phyloP scores from a whole-genome alignment of 1,140 invertebrate genomes.

The Drosophila subobscura region DNA sequence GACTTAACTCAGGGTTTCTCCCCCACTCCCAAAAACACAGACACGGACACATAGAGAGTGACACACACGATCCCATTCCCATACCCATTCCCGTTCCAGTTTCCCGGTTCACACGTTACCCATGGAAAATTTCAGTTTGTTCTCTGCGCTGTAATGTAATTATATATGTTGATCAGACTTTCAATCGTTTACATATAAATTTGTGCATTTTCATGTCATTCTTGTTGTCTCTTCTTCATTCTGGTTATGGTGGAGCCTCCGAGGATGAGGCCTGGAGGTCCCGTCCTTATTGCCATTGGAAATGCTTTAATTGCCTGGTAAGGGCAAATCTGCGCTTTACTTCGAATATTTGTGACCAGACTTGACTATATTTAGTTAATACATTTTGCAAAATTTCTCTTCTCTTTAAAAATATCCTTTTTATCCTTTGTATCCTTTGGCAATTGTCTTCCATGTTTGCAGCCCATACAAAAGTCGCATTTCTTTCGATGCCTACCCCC shows the following conservation, averaged over 20 bases:
- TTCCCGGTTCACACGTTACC: slow-evolving; percentile 62
- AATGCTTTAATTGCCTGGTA: slow-evolving; percentile 5
- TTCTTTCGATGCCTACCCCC: not conserved
- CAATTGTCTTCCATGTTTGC: no score
- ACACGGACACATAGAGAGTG: slow-evolving; percentile 6
- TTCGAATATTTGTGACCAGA: not conserved
- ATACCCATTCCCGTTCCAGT: slow-evolving; percentile 1
- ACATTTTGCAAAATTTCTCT: no score
- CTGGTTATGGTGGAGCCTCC: slow-evolving; percentile 3
- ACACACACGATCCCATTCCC: slow-evolving; percentile 13
- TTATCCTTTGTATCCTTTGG: no score
- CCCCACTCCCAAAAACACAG: slow-evolving; percentile 4
- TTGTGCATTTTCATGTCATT: slow-evolving; percentile 47
- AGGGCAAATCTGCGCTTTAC: no score
- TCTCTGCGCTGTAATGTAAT: slow-evolving; percentile 39
- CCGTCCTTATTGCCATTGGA: slow-evolving; percentile 27
- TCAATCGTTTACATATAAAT: slow-evolving; percentile 66
- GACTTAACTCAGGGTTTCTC: slow-evolving; percentile 15
- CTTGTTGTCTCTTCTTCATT: slow-evolving; percentile 9
- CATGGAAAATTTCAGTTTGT: slow-evolving; percentile 53
- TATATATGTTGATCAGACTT: slow-evolving; percentile 65
- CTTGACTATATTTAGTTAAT: no score
- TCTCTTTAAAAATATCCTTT: no score
- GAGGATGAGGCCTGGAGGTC: slow-evolving; percentile 8
- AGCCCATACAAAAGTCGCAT: no score